These are phyloP conservation scores for Kryphioiulus occultus DNA, from an alignment of 2,888 invertebrate species.

Conservation along the genomic window DNA sequence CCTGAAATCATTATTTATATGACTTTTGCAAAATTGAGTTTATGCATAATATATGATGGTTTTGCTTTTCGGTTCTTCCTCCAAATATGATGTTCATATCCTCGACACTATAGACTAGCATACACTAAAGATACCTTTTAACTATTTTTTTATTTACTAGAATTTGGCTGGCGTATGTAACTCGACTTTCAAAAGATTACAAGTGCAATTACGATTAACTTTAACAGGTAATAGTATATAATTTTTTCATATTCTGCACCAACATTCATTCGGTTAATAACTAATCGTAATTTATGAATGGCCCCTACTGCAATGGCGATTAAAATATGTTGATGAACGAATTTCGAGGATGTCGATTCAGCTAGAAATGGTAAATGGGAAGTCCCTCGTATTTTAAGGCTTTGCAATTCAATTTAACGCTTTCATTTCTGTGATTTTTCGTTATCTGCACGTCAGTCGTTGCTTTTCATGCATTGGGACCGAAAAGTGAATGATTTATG, in stretches of 20 bases:
- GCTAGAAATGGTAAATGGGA: neutral
- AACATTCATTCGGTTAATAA: too few species aligned
- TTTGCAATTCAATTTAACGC: neutral
- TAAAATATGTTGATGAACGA: neutral
- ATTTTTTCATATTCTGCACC: too few species aligned
- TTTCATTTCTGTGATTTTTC: conserved; percentile 36
- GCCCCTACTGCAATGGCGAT: neutral
- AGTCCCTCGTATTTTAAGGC: neutral
- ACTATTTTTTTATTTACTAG: too few species aligned
- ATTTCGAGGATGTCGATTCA: neutral
- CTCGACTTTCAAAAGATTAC: too few species aligned
- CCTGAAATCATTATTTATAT: neutral
- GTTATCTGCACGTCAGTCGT: conserved; percentile 3
- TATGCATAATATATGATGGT: neutral
- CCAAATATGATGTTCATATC: too few species aligned
- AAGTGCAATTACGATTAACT: too few species aligned
- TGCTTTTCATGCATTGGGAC: conserved; percentile 32
- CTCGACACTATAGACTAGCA: too few species aligned
- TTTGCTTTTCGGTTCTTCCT: neutral
- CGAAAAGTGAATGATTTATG: conserved; percentile 44
- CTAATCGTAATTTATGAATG: too few species aligned
- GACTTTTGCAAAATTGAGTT: neutral
- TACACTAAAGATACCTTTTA: too few species aligned
- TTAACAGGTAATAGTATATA: too few species aligned
- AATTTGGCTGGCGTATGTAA: too few species aligned